Evolutionary conservation across 2,113 vertebrate species (phyloP).

Genomic region (Ceyx margarethae): DNA sequence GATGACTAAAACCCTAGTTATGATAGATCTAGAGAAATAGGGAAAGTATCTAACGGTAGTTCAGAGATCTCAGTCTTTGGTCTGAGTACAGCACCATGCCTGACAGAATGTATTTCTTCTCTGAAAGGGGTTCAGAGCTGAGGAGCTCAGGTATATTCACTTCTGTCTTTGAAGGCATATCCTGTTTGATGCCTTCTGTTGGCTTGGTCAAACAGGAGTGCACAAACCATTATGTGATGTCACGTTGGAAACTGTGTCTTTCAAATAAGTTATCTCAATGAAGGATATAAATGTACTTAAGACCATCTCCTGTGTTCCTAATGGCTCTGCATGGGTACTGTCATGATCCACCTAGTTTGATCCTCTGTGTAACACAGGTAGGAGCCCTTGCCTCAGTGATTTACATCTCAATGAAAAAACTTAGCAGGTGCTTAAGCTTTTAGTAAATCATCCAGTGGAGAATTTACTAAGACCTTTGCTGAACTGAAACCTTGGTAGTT

Average conservation of each 20-base stretch:
- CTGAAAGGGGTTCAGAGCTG: background rate
- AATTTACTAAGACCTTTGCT: background rate
- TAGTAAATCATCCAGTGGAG: background rate
- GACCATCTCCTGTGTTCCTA: background rate
- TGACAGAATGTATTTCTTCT: background rate
- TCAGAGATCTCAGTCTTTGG: background rate
- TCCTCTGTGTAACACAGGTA: background rate
- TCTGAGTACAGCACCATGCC: background rate
- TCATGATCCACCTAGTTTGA: background rate
- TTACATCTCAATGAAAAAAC: background rate
- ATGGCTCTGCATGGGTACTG: background rate
- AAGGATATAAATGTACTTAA: background rate
- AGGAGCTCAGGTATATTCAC: background rate
- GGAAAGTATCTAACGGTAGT: background rate
- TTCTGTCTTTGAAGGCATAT: background rate
- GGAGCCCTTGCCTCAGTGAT: background rate
- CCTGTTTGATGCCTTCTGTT: background rate
- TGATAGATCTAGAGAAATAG: background rate
- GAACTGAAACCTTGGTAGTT: background rate
- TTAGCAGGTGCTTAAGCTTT: background rate
- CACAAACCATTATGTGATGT: background rate
- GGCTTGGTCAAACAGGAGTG: background rate
- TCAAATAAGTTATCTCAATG: background rate
- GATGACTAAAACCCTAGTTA: background rate
- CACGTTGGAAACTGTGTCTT: background rate